Conservation (phyloP, 2,797 vertebrate genomes). For the Leptoclinus maculatus region DNA sequence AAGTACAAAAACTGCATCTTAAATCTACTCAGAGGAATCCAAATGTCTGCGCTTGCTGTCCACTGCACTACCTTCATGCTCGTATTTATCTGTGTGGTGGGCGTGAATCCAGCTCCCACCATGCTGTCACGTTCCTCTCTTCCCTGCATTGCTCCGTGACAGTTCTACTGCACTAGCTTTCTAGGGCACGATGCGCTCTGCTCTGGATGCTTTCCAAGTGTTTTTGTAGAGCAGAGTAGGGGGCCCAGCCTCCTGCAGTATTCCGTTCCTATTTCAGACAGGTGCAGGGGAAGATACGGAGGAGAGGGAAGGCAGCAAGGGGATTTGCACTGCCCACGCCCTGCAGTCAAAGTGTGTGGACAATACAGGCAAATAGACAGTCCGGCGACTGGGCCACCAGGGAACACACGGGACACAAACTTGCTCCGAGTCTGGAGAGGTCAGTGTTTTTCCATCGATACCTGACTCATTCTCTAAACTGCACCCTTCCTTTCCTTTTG, state of each 20-base stretch:
- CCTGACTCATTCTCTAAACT: constrained; percentile 17
- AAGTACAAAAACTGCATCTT: background rate
- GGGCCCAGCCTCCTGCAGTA: constrained; percentile 58
- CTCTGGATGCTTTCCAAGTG: constrained; percentile 72
- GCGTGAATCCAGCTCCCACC: constrained; percentile 55
- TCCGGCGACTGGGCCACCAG: constrained; percentile 23
- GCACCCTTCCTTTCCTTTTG: constrained; percentile 11
- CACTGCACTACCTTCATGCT: constrained; percentile 41
- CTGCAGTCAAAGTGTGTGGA: constrained; percentile 22
- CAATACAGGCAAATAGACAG: background rate
- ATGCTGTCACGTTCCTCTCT: constrained; percentile 65
- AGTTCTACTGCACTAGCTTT: constrained; percentile 78
- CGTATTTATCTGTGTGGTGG: constrained; percentile 55
- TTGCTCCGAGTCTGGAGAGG: background rate
- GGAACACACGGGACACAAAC: constrained; percentile 21
- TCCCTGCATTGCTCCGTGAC: constrained; percentile 77
- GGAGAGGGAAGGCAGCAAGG: constrained; percentile 21
- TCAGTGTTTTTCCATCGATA: background rate
- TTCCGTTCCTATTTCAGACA: constrained; percentile 65
- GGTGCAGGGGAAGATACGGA: constrained; percentile 48
- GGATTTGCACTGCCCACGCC: constrained; percentile 12
- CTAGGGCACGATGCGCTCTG: constrained; percentile 66
- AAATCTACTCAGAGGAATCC: constrained; percentile 13
- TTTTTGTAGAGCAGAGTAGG: constrained; percentile 58
- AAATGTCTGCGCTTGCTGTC: constrained; percentile 28